Base-by-base conservation (phyloP, 2,888 invertebrate genomes). In the Dendrolimus houi region DNA sequence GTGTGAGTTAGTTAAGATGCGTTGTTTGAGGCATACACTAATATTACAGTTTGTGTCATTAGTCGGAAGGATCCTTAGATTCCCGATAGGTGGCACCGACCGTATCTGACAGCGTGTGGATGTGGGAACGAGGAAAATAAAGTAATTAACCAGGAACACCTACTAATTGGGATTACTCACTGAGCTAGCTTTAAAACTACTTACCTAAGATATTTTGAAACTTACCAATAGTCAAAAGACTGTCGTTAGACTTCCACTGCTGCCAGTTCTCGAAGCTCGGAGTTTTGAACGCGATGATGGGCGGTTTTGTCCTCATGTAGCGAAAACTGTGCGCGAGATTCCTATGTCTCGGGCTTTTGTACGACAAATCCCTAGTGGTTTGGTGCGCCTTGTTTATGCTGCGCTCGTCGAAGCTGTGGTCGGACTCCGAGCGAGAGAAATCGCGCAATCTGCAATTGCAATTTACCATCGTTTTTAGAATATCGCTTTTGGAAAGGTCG, bases 221-320 rank as follows among this genome's bases (percentile, higher is more conserved):
- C 68, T 67, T 54, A 77, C 94, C 93, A 64, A 92, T 78, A 14
- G 92, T 92, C 10, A 92, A 80, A 65, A 93, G 91, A 55, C 93
- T 92, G 54, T 92, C 92, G 54, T 92, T 91, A 1, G 92, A 92
- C 52, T 91, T 80, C 13, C 92, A 79, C 14, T 91, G 78, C 61
- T 95, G 94, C 68, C 92, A 93, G 68, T 93, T 93, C 64, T 96
- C 96, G 58, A 94, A 80, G 79, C 94, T 95, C 1, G 97, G 97
- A 1, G 96, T 95, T 81, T 96, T 95, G 75, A 96, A 96, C 0
- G 96, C 96, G 55, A 97, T 96, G 63, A 97, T 96, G 0, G 96
- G 96, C 0, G 97, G 97, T 70, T 97, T 97, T 66, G 94, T 94
- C 54, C 97, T 85, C 96, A 97, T 96, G 76, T 97, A 97, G n/a